Base-by-base conservation (phyloP, 2,113 vertebrate species). In the Amblyopsis rosae region DNA sequence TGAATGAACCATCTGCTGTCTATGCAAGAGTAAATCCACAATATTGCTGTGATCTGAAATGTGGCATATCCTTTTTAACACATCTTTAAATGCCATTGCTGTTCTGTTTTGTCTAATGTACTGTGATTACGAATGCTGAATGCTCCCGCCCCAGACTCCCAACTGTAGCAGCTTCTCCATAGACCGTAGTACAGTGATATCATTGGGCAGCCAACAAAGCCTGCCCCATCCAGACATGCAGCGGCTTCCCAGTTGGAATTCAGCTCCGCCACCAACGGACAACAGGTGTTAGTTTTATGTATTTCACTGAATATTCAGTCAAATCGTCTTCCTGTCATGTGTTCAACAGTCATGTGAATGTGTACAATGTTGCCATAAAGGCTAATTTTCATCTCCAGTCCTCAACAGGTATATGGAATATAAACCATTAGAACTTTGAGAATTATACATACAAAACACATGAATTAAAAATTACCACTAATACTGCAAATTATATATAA, bases 151-250 rank as follows among this genome's bases (percentile, higher is more conserved):
- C 35, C 51, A 70, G 68, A 55, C 59, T 84, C 88, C 88, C 85
- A 85, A 75, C n/a, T 85, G 77, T 83, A 86, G 82, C 82, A 86
- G 70, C 73, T 88, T 86, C 80, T 72, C 89, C 68, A 61, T 84
- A 72, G 88, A 86, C 76, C 70, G 3, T 85, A 87, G 63, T 80
- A 73, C 81, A 71, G 62, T 59, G 69, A 69, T 65, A 69, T 67
- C 53, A 61, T 19, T 74, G 66, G 84, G 81, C 57, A 84, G 51
- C 74, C 86, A 76, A 65, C 84, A 79, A 65, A 76, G 76, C 12
- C 3, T 58, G 58, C 72, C 72, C 70, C 73, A 62, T 49, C 63
- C 63, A 78, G 77, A 80, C 16, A 53, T 56, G 59, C 17, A 26
- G 4, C 73, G 54, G 6, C 76, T 12, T 65, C 76, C 62, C 3